Evolutionary conservation across 37 sponge, comb jelly and placozoan genomes (phyloP).

Genomic region (Geodia barretti): DNA sequence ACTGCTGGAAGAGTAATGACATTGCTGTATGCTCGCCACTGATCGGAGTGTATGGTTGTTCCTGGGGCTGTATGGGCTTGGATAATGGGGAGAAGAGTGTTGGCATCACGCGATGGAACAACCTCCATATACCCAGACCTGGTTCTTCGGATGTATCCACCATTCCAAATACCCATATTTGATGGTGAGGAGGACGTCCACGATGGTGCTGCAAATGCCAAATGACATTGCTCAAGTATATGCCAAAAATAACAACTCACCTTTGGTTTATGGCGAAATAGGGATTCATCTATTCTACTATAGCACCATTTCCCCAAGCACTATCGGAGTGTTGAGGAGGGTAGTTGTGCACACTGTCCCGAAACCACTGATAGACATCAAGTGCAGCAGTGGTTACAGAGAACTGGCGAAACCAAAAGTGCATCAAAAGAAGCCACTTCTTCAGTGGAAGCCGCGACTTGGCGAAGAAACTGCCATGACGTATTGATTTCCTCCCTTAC

Average conservation of each 20-base stretch:
- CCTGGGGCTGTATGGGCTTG: slow-evolving; percentile 52
- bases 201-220: slow-evolving; percentile 51
- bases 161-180: slow-evolving; percentile 78
- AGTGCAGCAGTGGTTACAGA: slow-evolving; percentile 44
- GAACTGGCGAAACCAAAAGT: slow-evolving; percentile 22
- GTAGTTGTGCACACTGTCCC: slow-evolving; percentile 50
- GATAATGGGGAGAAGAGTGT: slow-evolving; percentile 69
- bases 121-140: slow-evolving; percentile 68
- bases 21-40: slow-evolving; percentile 71
- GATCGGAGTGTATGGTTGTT: slow-evolving; percentile 54
- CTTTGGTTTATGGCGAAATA: slow-evolving; percentile 61
- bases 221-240: too few species aligned
- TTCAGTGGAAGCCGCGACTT: slow-evolving; percentile 34
- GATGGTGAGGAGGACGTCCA: slow-evolving; percentile 40
- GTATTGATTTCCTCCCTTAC: slow-evolving; percentile 10
- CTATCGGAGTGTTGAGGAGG: slow-evolving; percentile 10
- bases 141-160: slow-evolving; percentile 35
- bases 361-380: slow-evolving; percentile 48
- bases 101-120: slow-evolving; percentile 36
- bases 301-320: slow-evolving; percentile 29
- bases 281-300: slow-evolving; percentile 50
- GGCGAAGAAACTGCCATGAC: slow-evolving; percentile 44
- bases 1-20: too few species aligned
- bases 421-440: slow-evolving; percentile 40
- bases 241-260: too few species aligned